These are phyloP conservation scores for Amorpha juglandis DNA, from an alignment of 2,888 invertebrate species.

Conservation along the genomic window DNA sequence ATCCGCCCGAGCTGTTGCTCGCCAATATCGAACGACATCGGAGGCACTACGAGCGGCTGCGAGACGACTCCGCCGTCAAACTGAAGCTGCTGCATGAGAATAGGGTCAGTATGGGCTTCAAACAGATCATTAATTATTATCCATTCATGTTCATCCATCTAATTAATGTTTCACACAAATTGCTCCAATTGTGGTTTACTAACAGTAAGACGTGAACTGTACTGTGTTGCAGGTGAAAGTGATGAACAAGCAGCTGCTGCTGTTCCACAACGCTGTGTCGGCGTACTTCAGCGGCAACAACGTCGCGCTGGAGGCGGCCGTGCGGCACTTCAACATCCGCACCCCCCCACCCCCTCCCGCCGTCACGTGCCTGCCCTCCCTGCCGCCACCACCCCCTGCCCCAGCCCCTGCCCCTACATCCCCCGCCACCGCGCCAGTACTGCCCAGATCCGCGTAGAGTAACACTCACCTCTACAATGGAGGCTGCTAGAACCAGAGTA, in stretches of 20 bases:
- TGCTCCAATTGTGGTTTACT: too few species aligned
- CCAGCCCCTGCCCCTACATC: slow-evolving; percentile 27
- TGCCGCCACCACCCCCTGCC: slow-evolving; percentile 31
- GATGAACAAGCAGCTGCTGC: slow-evolving; percentile 98
- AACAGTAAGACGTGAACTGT: too few species aligned
- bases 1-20: slow-evolving; percentile 90
- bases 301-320: slow-evolving; percentile 94
- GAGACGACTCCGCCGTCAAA: slow-evolving; percentile 97
- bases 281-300: slow-evolving; percentile 99
- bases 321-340: slow-evolving; percentile 97
- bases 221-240: slow-evolving; percentile 93
- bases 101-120: too few species aligned
- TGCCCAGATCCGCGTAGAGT: too few species aligned
- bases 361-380: slow-evolving; percentile 32
- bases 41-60: slow-evolving; percentile 95
- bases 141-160: too few species aligned
- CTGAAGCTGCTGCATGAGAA: slow-evolving; percentile 98
- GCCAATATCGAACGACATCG: slow-evolving; percentile 91
- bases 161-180: too few species aligned
- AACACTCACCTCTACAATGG: too few species aligned
- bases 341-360: slow-evolving; percentile 41
- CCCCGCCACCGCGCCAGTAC: too few species aligned
- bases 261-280: slow-evolving; percentile 98
- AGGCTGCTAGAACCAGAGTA: too few species aligned
- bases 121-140: too few species aligned